Evolutionary conservation across 2,797 vertebrate genomes (phyloP).

Genomic region (Loris lydekkerianus): DNA sequence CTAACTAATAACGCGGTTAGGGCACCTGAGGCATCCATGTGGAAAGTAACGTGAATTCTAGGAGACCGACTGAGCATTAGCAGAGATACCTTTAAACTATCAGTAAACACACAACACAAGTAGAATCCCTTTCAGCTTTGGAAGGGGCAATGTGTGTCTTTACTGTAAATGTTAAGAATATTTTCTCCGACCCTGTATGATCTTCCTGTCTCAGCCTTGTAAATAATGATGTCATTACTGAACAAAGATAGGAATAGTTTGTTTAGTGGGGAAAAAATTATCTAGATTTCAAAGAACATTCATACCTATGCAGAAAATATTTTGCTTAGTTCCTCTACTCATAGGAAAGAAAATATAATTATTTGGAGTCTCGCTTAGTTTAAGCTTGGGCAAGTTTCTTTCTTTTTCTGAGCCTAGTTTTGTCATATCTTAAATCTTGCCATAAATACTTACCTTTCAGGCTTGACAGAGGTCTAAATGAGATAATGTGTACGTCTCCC

Average conservation of each 20-base stretch:
- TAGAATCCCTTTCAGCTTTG: neutral
- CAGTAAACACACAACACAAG: neutral
- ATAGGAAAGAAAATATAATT: neutral
- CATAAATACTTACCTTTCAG: neutral
- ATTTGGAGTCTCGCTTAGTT: neutral
- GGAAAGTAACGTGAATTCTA: neutral
- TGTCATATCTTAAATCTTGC: slow-evolving; percentile 21
- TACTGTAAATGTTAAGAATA: neutral
- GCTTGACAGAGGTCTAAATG: neutral
- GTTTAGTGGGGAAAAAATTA: neutral
- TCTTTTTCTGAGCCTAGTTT: neutral
- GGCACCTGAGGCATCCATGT: neutral
- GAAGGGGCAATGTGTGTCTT: neutral
- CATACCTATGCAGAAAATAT: neutral
- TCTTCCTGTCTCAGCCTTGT: neutral
- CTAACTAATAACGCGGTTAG: neutral
- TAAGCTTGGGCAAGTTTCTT: neutral
- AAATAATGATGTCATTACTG: neutral
- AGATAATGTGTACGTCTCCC: neutral
- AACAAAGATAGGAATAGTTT: neutral
- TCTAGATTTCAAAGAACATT: neutral
- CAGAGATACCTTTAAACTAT: neutral
- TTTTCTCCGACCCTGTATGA: neutral
- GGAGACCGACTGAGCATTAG: neutral
- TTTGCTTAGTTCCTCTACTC: neutral